A percentile compares a stretch with the other conserved stretches of the same genome.
Conservation (phyloP, 1,140 invertebrate genomes). For the Protaetia brevitarsis region DNA sequence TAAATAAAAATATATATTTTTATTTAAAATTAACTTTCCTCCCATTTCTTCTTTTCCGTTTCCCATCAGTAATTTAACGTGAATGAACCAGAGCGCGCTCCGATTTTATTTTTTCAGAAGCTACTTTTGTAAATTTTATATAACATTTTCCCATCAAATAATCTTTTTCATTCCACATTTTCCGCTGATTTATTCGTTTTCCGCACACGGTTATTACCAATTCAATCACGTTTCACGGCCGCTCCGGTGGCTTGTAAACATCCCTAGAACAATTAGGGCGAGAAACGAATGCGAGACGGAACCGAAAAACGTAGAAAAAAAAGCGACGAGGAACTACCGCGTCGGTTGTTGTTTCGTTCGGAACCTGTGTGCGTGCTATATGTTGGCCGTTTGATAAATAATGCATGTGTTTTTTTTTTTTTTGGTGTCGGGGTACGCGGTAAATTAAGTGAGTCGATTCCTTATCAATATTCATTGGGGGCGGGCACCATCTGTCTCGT, state of each 20-base stretch:
- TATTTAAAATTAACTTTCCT: too few relatives aligned
- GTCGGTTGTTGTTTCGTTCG: neutral
- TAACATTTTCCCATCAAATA: too few relatives aligned
- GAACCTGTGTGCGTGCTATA: conserved; percentile 27
- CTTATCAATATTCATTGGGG: conserved; percentile 45
- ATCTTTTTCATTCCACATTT: too few relatives aligned
- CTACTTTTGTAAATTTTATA: too few relatives aligned
- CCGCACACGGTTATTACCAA: neutral
- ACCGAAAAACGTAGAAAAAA: neutral
- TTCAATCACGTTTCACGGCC: conserved; percentile 13
- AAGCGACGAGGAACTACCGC: conserved; percentile 8
- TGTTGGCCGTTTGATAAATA: conserved; percentile 31
- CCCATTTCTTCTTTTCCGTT: too few relatives aligned
- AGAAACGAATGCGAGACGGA: conserved; percentile 3
- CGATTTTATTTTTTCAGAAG: too few relatives aligned
- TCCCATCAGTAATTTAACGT: too few relatives aligned
- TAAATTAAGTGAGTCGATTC: conserved; percentile 39
- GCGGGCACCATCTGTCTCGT: conserved; percentile 42
- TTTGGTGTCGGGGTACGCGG: conserved; percentile 6
- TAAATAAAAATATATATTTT: too few relatives aligned
- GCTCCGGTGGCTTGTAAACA: conserved; percentile 9
- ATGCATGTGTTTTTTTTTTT: conserved; percentile 35
- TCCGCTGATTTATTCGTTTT: neutral
- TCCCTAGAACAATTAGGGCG: conserved; percentile 10
- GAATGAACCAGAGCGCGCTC: too few relatives aligned